Base-by-base conservation (phyloP, 1,140 invertebrate genomes). In the Drosophila ambigua region DNA sequence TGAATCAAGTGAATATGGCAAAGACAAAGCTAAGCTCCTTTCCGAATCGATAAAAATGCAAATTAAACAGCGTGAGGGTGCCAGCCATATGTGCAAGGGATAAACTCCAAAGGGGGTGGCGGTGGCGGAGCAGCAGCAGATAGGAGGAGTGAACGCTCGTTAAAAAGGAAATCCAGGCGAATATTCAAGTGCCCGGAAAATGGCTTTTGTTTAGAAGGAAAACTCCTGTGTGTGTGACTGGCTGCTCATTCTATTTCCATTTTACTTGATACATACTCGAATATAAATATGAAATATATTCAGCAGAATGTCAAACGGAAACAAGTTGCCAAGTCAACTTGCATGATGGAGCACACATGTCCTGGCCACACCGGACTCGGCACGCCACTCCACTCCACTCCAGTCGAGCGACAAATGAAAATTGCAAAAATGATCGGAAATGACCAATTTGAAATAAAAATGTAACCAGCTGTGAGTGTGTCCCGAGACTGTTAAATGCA, bases 401-500 rank as follows among this genome's bases (percentile, higher is more conserved):
- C 82, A 85, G 66, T 63, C 65, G 69, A 78, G 78, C 82, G 71
- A 85, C 69, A 85, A 85, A 85, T 85, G 82, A 87, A 85, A 87
- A 87, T 82, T 72, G 74, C 69, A 85, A 73, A 82, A 81, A 85
- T 78, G 62, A 85, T 85, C 82, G 82, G 82, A 85, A 85, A 85
- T 85, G 74, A 87, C 82, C 82, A 85, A 85, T 85, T 87, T 87
- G 50, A 78, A 85, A 82, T 85, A 85, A 87, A 85, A 85, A 85
- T 85, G 60, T 65, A 68, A 20, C 62, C 69, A 67, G 69, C 60
- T 50, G 48, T 55, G 54, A 39, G 61, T 39, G 61, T 20, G 20
- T 20, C 55, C 4, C 11, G 4, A 39, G 35, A 39, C 35, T 11
- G 35, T 39, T 39, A 39, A 39, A 39, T 39, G 11, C 35, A 39